Percentiles rank a stretch among this genome's conserved stretches.
Conservation (phyloP, 2,113 vertebrate genomes). For the Saguinus midas region DNA sequence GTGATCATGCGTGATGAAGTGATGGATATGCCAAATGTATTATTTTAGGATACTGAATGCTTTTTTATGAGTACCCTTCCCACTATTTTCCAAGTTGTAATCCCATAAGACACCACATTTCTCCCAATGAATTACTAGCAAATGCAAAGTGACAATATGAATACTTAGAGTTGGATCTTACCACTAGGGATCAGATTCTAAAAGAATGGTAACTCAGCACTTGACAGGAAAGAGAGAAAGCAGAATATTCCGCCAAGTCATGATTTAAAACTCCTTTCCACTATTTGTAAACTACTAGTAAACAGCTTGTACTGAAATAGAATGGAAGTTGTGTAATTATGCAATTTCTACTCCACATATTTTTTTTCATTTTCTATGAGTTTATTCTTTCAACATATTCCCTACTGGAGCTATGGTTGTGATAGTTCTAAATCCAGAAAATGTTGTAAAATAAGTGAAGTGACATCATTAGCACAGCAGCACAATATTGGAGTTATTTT, state of each 20-base stretch:
- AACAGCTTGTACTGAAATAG: neutral
- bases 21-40: neutral
- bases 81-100: neutral
- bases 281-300: neutral
- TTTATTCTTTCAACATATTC: neutral
- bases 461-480: neutral
- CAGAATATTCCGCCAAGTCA: neutral
- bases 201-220: neutral
- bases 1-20: no score
- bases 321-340: neutral
- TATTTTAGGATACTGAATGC: neutral
- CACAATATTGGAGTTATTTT: neutral
- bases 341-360: constrained; percentile 15
- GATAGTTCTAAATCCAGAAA: neutral
- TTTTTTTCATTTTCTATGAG: neutral
- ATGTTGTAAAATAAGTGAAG: neutral
- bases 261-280: neutral
- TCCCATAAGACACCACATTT: neutral
- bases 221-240: neutral
- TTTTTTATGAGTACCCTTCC: neutral
- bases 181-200: neutral
- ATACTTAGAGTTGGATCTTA: neutral
- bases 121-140: neutral
- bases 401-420: neutral
- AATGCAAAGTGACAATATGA: neutral